Conservation (phyloP, 2,113 vertebrate genomes). For the Empidonax alnorum region DNA sequence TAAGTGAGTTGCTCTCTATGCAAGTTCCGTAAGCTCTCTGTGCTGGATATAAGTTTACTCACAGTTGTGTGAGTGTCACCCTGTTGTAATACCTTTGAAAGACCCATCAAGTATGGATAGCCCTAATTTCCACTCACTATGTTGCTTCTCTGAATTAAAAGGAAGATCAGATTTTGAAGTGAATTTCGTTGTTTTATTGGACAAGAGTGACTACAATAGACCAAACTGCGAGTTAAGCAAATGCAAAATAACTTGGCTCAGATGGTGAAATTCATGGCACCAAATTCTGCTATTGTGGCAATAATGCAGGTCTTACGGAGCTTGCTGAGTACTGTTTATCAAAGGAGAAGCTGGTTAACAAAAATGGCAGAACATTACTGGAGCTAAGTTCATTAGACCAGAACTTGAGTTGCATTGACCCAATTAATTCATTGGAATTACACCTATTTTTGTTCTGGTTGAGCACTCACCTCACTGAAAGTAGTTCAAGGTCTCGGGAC, state of each 20-base stretch:
- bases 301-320: not conserved
- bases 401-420: not conserved
- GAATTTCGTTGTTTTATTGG: not conserved
- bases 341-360: not conserved
- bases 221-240: not conserved
- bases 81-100: conserved; percentile 5
- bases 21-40: not conserved
- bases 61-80: not conserved
- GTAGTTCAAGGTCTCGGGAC: not conserved
- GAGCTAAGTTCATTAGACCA: not conserved
- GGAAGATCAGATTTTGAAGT: not conserved
- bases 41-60: not conserved
- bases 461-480: not conserved
- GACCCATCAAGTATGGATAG: not conserved
- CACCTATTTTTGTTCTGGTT: not conserved
- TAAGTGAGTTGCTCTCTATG: not conserved
- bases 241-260: not conserved
- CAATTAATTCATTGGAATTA: conserved; percentile 1
- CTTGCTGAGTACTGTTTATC: not conserved
- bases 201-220: not conserved
- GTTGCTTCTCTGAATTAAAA: not conserved
- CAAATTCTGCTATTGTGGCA: not conserved
- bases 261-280: not conserved
- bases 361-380: not conserved
- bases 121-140: not conserved